A percentile compares a stretch with the other conserved stretches of the same genome.
phyloP scores from a whole-genome alignment of 2,888 invertebrate species.

The Aphidius colemani region DNA sequence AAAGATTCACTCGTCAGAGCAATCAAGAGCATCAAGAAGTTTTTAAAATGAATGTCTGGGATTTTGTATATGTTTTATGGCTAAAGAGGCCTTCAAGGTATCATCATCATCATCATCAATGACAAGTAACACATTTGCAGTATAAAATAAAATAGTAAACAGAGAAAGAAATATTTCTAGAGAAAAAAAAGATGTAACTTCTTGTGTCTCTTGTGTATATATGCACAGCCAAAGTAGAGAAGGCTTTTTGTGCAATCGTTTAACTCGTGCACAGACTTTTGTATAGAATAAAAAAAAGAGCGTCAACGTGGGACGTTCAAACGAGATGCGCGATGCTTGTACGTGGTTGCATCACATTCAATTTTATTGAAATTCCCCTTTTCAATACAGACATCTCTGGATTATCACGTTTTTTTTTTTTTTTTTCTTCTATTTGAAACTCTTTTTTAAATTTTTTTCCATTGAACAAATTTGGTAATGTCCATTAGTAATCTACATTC shows the following conservation, averaged over 20 bases:
- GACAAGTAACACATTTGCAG: slow-evolving; percentile 16
- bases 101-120: slow-evolving; percentile 11
- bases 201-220: slow-evolving; percentile 25
- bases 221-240: slow-evolving; percentile 20
- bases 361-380: slow-evolving; percentile 27
- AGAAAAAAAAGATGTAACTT: slow-evolving; percentile 6
- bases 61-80: slow-evolving; percentile 2
- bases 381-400: slow-evolving; percentile 23
- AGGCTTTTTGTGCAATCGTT: slow-evolving; percentile 49
- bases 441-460: slow-evolving; percentile 5
- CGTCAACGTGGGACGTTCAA: slow-evolving; percentile 50
- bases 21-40: not conserved
- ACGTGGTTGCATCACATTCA: slow-evolving; percentile 21
- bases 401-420: slow-evolving; percentile 16
- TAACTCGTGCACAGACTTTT: slow-evolving; percentile 46
- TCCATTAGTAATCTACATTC: not conserved
- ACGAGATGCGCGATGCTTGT: slow-evolving; percentile 24
- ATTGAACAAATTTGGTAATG: slow-evolving; percentile 11
- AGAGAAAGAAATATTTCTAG: not conserved
- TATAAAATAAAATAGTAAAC: not conserved
- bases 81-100: slow-evolving; percentile 5
- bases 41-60: slow-evolving; percentile 6
- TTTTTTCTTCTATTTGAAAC: not conserved
- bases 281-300: slow-evolving; percentile 30
- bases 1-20: slow-evolving; percentile 7